Evolutionary conservation across 1,140 invertebrate genomes (phyloP).

Genomic region (Drosophila tsacasi): DNA sequence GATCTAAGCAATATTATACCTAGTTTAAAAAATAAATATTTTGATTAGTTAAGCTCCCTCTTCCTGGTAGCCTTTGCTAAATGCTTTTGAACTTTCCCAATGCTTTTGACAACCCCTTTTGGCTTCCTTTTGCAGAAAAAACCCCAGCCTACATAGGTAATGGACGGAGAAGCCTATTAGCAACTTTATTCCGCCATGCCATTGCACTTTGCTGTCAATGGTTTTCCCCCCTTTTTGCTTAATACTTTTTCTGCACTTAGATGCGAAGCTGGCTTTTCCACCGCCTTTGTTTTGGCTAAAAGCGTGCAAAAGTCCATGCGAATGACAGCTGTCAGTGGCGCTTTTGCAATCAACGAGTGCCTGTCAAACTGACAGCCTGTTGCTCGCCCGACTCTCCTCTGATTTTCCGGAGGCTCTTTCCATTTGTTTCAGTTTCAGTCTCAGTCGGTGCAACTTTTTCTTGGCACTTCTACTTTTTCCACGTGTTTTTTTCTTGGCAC

Average conservation of each 20-base stretch:
- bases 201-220: constrained; percentile 44
- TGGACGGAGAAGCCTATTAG: constrained; percentile 48
- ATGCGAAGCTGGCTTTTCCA: background rate
- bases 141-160: constrained; percentile 28
- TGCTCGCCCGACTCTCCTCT: constrained; percentile 39
- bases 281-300: constrained; percentile 30
- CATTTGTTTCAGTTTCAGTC: constrained; percentile 27
- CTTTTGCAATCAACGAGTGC: constrained; percentile 63
- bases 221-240: background rate
- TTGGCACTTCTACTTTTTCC: constrained; percentile 26
- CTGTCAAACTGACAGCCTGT: constrained; percentile 76
- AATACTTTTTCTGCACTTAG: constrained; percentile 28
- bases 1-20: background rate
- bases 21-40: background rate
- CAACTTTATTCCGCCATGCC: constrained; percentile 37
- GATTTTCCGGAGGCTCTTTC: constrained; percentile 3
- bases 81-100: constrained; percentile 12
- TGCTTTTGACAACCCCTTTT: constrained; percentile 21
- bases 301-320: constrained; percentile 40
- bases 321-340: constrained; percentile 78
- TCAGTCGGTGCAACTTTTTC: constrained; percentile 35
- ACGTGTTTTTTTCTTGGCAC: constrained; percentile 35
- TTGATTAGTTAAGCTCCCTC: background rate
- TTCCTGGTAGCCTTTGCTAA: background rate
- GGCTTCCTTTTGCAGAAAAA: constrained; percentile 2